Evolutionary conservation across 2,797 vertebrate genomes (phyloP).

Genomic region (Labroides dimidiatus): DNA sequence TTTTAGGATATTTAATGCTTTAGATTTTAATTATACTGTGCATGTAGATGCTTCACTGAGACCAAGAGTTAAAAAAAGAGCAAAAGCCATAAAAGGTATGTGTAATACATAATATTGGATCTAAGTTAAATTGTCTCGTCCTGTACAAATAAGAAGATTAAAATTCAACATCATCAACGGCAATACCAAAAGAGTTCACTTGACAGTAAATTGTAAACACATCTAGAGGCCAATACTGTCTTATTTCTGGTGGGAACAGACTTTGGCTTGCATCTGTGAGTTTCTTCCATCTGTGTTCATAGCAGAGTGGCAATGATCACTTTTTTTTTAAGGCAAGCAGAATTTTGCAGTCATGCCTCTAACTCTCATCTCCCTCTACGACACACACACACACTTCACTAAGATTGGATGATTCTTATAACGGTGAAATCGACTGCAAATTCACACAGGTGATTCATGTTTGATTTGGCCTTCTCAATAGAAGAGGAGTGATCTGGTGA

Average conservation of each 20-base stretch:
- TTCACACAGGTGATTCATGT: constrained; percentile 36
- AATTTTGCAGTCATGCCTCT: constrained; percentile 27
- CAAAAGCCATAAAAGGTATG: too few species aligned
- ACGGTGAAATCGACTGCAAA: constrained; percentile 32
- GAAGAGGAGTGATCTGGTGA: constrained; percentile 56
- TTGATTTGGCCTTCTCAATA: constrained; percentile 44
- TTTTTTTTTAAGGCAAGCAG: constrained; percentile 22
- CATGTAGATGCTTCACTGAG: too few species aligned
- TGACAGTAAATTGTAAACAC: constrained; percentile 23
- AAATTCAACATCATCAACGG: constrained; percentile 15
- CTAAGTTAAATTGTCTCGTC: too few species aligned
- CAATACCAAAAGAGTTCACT: constrained; percentile 16
- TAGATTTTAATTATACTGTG: too few species aligned
- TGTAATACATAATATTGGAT: too few species aligned
- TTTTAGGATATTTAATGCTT: too few species aligned
- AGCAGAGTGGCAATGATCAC: constrained; percentile 16
- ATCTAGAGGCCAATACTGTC: not conserved
- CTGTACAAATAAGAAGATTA: too few species aligned
- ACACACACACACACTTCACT: constrained; percentile 22
- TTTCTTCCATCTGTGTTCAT: constrained; percentile 27
- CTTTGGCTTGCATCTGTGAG: not conserved
- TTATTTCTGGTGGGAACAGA: constrained; percentile 1
- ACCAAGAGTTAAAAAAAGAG: too few species aligned
- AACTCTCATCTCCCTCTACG: constrained; percentile 22
- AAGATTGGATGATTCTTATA: constrained; percentile 22